Conservation (phyloP, 2,888 invertebrate genomes). For the Caenorhabditis afra region DNA sequence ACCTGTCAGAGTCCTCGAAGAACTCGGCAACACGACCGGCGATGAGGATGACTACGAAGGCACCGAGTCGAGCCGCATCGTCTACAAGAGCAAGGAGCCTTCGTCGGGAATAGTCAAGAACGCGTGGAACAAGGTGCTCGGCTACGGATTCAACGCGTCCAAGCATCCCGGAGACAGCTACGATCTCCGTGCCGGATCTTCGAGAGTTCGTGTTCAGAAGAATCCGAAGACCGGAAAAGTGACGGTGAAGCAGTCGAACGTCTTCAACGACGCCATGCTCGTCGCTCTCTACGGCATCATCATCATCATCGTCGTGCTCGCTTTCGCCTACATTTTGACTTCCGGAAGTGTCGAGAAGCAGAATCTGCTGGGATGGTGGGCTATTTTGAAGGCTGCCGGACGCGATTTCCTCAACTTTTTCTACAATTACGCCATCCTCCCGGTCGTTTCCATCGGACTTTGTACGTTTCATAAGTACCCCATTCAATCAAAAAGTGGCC, state of each 20-base stretch:
- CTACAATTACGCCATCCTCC: slow-evolving; percentile 74
- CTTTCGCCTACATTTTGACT: slow-evolving; percentile 55
- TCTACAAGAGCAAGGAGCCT: slow-evolving; percentile 17
- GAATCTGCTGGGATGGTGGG: slow-evolving; percentile 32
- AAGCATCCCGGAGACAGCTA: slow-evolving; percentile 57
- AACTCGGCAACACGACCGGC: slow-evolving; percentile 56
- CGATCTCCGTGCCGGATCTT: slow-evolving; percentile 63
- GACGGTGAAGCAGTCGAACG: slow-evolving; percentile 57
- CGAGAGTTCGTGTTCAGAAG: slow-evolving; percentile 51
- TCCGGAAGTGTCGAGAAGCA: slow-evolving; percentile 21
- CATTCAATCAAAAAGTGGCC: slow-evolving; percentile 1
- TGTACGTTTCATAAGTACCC: slow-evolving; percentile 14
- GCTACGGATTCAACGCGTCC: slow-evolving; percentile 60
- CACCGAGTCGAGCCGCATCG: neutral
- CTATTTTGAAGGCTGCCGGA: slow-evolving; percentile 60
- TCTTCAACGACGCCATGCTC: slow-evolving; percentile 58
- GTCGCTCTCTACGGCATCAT: slow-evolving; percentile 59
- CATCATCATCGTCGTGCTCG: slow-evolving; percentile 58
- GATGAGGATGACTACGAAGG: slow-evolving; percentile 62
- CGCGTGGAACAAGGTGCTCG: slow-evolving; percentile 63
- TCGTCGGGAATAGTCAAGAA: slow-evolving; percentile 37
- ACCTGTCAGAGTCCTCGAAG: slow-evolving; percentile 14
- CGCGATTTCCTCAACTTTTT: slow-evolving; percentile 68
- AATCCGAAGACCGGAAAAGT: slow-evolving; percentile 58
- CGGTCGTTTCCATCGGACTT: slow-evolving; percentile 49